Percentiles rank a stretch among this genome's conserved stretches.
These are phyloP conservation scores for Solenopsis fugax DNA, from an alignment of 1,140 invertebrate genomes.

Conservation along the genomic window DNA sequence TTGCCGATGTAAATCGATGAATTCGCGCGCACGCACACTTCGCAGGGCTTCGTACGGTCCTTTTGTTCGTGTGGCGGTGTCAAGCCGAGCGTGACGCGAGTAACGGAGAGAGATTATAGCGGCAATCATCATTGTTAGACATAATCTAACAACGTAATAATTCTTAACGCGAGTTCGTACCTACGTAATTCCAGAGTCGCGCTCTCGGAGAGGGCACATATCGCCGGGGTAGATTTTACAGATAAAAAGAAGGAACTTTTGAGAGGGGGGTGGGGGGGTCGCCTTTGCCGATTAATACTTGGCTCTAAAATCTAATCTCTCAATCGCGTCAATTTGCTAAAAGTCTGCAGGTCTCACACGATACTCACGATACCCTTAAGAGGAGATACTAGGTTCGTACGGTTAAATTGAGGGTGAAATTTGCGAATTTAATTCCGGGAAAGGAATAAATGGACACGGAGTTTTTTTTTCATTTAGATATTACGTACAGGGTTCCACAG, in stretches of 20 bases:
- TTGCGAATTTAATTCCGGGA: too few relatives aligned
- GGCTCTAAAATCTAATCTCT: neutral
- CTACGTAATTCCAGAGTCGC: slow-evolving; percentile 39
- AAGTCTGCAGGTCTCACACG: neutral
- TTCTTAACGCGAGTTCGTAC: slow-evolving; percentile 32
- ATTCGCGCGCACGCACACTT: slow-evolving; percentile 54
- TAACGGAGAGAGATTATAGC: slow-evolving; percentile 54
- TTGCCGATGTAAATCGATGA: slow-evolving; percentile 65
- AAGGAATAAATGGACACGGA: too few relatives aligned
- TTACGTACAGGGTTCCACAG: too few relatives aligned
- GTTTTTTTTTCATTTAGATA: too few relatives aligned
- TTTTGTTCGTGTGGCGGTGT: slow-evolving; percentile 50
- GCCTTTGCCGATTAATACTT: neutral
- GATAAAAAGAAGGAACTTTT: neutral
- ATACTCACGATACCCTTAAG: neutral
- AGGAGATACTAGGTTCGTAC: too few relatives aligned
- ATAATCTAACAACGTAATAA: slow-evolving; percentile 59
- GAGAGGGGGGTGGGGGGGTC: neutral
- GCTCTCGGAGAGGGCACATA: neutral
- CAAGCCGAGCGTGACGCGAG: slow-evolving; percentile 58
- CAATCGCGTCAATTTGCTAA: neutral
- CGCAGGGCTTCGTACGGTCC: neutral
- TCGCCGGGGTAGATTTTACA: neutral
- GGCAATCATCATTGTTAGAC: slow-evolving; percentile 63
- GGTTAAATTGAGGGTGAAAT: too few relatives aligned